Evolutionary conservation across 2,888 invertebrate genomes (phyloP), one percentile per base, ranked within the genome.

Genomic region (Plebejus anna): DNA sequence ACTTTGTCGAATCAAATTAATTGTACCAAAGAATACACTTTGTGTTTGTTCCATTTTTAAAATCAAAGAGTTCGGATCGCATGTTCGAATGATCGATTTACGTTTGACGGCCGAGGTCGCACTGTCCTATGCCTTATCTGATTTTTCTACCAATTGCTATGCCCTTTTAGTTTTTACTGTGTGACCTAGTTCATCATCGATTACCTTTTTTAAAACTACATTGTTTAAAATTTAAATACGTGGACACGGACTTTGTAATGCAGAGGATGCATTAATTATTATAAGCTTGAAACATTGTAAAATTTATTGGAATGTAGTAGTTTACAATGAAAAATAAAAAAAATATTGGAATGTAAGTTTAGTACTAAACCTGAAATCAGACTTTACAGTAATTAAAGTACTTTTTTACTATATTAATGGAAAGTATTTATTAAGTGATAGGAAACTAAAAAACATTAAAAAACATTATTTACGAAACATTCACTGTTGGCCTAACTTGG

Each of bases 61-160:
- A 93, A 92, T 92, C 90, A 81, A 82, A 81, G 81, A 83, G 82
- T 83, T 83, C 83, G 72, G 72, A 82, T 88, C 82, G 88, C 89
- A 88, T 89, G 89, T 81, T 80, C 78, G 80, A 86, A 82, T 90
- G 89, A 93, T 92, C 93, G 93, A 92, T 91, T 85, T 85, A 84
- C 84, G 87, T 91, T 92, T 92, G 93, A 91, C 88, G 92, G 92
- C 92, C 92, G 93, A 93, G 92, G 93, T 91, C 92, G 92, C 82
- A 86, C 86, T 91, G 91, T 91, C 92, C 92, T 86, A 90, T 83
- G 85, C 83, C 91, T 92, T 92, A 94, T 93, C 93, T 89, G 93
- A 93, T 93, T 89, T 89, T 91, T 89, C 85, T 87, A 83, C 81
- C 86, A 82, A 88, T 88, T 90, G 89, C 89, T 81, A 82, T 85